A percentile compares a stretch with the other conserved stretches of the same genome.
Conservation (phyloP, 2,888 invertebrate species). For the Tenthredo amoena region DNA sequence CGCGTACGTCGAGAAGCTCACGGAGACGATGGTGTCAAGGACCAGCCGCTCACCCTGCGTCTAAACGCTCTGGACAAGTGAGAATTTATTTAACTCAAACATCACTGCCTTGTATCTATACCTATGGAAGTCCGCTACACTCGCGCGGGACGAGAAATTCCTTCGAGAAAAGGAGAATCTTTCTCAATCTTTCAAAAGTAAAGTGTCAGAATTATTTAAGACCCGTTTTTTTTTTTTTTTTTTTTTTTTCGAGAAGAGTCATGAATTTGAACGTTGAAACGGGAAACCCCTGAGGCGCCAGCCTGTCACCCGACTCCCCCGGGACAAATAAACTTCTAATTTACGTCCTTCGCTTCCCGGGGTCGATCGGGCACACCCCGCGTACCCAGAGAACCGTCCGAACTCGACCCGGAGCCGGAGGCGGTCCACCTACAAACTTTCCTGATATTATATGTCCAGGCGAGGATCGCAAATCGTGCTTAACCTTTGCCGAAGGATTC, state of each 20-base stretch:
- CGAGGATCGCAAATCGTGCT: slow-evolving; percentile 34
- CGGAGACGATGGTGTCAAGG: slow-evolving; percentile 66
- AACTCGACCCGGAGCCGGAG: background rate
- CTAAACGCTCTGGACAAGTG: slow-evolving; percentile 74
- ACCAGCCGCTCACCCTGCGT: slow-evolving; percentile 73
- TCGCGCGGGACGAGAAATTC: background rate
- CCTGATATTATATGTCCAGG: slow-evolving; percentile 45
- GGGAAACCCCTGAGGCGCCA: background rate
- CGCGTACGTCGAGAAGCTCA: slow-evolving; percentile 73
- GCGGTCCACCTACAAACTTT: slow-evolving; percentile 8
- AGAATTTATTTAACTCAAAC: slow-evolving; percentile 56
- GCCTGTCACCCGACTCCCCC: slow-evolving; percentile 37
- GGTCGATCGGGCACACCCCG: slow-evolving; percentile 44
- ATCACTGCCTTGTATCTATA: background rate
- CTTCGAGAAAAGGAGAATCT: background rate
- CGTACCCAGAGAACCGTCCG: background rate
- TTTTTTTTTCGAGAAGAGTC: background rate
- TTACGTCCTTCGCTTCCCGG: slow-evolving; percentile 61
- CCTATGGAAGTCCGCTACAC: background rate
- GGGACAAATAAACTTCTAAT: slow-evolving; percentile 63
- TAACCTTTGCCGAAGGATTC: slow-evolving; percentile 16
- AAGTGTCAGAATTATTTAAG: slow-evolving; percentile 7
- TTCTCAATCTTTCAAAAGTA: background rate
- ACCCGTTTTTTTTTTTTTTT: background rate
- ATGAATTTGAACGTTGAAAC: slow-evolving; percentile 18